Evolutionary conservation across 2,113 vertebrate genomes (phyloP), one percentile per base, ranked within the genome.

Genomic region (Bombycilla garrulus): DNA sequence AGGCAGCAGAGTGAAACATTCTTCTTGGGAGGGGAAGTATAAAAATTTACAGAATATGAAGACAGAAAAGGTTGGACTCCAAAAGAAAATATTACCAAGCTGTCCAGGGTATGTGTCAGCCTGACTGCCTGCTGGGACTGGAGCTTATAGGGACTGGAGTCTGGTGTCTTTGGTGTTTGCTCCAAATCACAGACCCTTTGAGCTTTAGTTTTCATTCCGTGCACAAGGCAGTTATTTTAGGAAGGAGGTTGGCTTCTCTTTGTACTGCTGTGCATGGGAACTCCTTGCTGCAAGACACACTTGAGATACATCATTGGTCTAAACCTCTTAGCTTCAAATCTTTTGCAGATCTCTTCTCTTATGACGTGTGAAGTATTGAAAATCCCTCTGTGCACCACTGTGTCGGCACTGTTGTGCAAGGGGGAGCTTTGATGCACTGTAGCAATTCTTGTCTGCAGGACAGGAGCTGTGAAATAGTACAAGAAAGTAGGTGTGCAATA

Each of bases 311-410:
- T 31, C 50, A 24, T 5, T 80, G 22, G 16, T 74, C 61, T 64
- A 28, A 69, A 84, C 5, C 16, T 62, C 45, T 67, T 45, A 25
- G 12, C 29, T 70, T 91, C 62, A 66, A 62, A 53, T 50, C 56
- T 69, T 86, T 61, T 58, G 7, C 51, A 64, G 65, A 64, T 21
- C 18, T 82, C 15, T 65, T 71, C 29, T 62, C 25, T 78, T 50
- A 28, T 5, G 38, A 17, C 0, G 3, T 25, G 11, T 60, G 40
- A 66, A 38, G 7, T 33, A 15, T 6, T 2, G 51, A 62, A 56
- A 67, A 70, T 40, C 36, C 17, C 36, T 61, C 66, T 1, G 0
- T 79, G 67, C 51, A 42, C 7, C 8, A 19, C 26, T 0, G 1
- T 28, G 42, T 14, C 16, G 71, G 50, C n/a, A 18, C 29, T 4